Evolutionary conservation across 2,888 invertebrate species (phyloP), one percentile per base, ranked within the genome.

Genomic region (Pollenia amentaria): DNA sequence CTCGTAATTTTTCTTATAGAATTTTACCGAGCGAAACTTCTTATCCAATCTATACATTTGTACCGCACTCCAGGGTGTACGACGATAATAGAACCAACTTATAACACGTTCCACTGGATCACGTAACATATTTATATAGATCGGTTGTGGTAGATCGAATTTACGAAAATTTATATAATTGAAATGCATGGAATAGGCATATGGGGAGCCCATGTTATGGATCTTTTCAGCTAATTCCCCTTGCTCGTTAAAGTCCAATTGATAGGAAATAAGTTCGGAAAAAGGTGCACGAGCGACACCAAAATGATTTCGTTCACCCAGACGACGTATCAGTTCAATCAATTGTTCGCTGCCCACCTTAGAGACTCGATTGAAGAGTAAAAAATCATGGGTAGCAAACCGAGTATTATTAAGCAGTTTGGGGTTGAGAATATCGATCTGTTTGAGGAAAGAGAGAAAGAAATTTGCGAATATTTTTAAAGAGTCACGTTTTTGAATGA

Each of bases 331-430:
- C 0, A 93, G 88, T 92, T 97, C 97, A 96, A 98, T 97, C 91
- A 98, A 95, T 3, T 97, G 96, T 94, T 97, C 97, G 77, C 97
- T 97, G 85, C 98, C 98, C 67, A 97, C 97, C 94, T 98, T 98
- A n/a, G 98, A 97, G 70, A 97, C 97, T 11, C 98, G 94, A 93
- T 98, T 98, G 94, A 98, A 98, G 94, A 98, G 97, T 62, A 98
- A 92, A 16, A 97, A 94, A 60, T 97, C 95, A 38, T 95, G 94
- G 78, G 95, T 95, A 0, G 97, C 96, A 70, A 96, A 94, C 29
- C 95, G 95, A 0, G 97, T 97, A 91, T 97, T 97, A 94, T 98
- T 98, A 83, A 98, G 75, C 8, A 88, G 72, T n/a, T 86, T 87
- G 6, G 90, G 73, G 21, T 88, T 87, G 4, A 90, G 88, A n/a